Base-by-base conservation (phyloP, 2,113 vertebrate genomes). In the Pagrus major region DNA sequence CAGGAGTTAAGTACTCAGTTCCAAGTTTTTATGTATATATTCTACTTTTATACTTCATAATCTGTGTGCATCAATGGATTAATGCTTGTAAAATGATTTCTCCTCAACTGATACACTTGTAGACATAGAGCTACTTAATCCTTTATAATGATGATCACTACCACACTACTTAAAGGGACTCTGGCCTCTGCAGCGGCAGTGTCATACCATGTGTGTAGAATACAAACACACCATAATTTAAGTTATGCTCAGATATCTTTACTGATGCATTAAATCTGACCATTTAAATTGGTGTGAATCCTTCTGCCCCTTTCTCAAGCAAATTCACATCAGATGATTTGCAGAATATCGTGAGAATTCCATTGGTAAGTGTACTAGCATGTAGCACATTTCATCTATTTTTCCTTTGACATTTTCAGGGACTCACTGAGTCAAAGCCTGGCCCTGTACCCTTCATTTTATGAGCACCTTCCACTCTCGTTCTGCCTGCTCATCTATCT, bases 321-420 rank as follows among this genome's bases (percentile, higher is more conserved):
- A 25, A 66, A 74, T 15, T 39, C 55, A 47, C n/a, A 69, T 54
- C 54, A 73, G 15, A 46, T 47, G 54, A 33, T 67, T 39, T 37
- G 37, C n/a, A 64, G 29, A 54, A 54, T 54, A 63, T 73, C 54
- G 46, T 55, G 29, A 25, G 27, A 61, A 47, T 61, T 68, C 42
- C 49, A 42, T 42, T 56, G 25, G 31, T 70, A 63, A 39, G 71
- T 5, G 3, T 20, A 41, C 33, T 3, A 35, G 67, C 61, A 60
- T 46, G 44, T 67, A 37, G 66, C 66, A n/a, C 42, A 35, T 70
- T 39, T 49, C 18, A 56, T 83, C 21, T 55, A 39, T 15, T 52
- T 67, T 42, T 63, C 63, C 55, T 78, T 61, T 84, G 69, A 74
- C 70, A 84, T 69, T 78, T 84, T 27, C 75, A 79, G 61, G 23